A percentile compares a stretch with the other conserved stretches of the same genome.
Evolutionary conservation across 2,888 invertebrate species (phyloP).

Genomic region (Amphipoea oculea): DNA sequence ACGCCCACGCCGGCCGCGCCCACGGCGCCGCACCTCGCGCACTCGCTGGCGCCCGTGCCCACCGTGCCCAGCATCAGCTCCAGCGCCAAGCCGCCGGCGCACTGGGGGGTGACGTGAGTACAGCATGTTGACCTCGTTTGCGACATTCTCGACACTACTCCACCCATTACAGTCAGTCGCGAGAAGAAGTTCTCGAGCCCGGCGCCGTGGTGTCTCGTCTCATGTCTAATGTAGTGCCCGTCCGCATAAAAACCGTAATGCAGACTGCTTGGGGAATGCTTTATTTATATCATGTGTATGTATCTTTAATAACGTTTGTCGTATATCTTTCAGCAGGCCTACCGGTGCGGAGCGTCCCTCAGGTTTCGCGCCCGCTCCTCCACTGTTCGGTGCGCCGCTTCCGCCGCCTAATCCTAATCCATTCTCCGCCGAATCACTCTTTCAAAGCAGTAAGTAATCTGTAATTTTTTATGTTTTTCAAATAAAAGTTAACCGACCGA

Average conservation of each 20-base stretch:
- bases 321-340: conserved; percentile 79
- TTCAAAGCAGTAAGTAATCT: conserved; percentile 94
- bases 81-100: conserved; percentile 87
- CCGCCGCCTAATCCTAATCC: conserved; percentile 94
- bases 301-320: conserved; percentile 8
- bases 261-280: not conserved
- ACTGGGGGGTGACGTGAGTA: conserved; percentile 90
- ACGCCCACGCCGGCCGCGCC: conserved; percentile 86
- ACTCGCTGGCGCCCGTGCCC: conserved; percentile 88
- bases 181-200: too few relatives aligned
- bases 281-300: not conserved
- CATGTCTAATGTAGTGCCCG: not conserved
- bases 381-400: conserved; percentile 92
- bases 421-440: conserved; percentile 96
- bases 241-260: not conserved
- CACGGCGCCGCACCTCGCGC: conserved; percentile 85
- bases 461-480: not conserved
- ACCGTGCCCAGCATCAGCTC: conserved; percentile 89
- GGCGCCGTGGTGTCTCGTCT: not conserved
- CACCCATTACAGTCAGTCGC: not conserved
- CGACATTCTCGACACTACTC: not conserved
- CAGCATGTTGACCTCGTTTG: conserved; percentile 23
- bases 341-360: conserved; percentile 88
- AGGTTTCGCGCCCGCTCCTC: conserved; percentile 92
- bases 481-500: not conserved